Evolutionary conservation across 2,113 vertebrate species (phyloP).

Genomic region (Cyprinus carpio): DNA sequence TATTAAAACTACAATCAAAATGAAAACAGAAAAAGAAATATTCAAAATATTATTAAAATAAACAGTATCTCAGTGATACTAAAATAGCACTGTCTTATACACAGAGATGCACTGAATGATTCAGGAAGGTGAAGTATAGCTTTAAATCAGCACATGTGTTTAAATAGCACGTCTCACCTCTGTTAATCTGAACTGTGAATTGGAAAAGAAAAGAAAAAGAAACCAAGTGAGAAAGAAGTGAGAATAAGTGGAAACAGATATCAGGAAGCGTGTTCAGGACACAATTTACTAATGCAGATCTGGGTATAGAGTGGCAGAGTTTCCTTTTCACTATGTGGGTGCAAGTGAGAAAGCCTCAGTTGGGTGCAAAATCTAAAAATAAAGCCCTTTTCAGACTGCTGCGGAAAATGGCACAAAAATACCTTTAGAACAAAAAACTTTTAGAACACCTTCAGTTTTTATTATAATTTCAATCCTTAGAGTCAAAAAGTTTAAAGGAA

Average conservation of each 20-base stretch:
- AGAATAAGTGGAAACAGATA: background rate
- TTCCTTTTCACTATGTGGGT: conserved; percentile 4
- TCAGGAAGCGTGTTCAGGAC: background rate
- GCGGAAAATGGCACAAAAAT: background rate
- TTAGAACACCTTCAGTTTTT: background rate
- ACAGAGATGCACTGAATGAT: background rate
- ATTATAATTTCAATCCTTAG: background rate
- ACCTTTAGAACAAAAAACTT: background rate
- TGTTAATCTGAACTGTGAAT: conserved; percentile 18
- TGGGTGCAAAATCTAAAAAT: conserved; percentile 8
- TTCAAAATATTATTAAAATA: background rate
- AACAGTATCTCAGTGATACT: background rate
- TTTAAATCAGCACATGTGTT: background rate
- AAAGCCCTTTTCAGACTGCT: background rate
- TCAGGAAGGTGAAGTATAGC: background rate
- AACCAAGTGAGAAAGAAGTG: background rate
- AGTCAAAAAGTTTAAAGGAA: background rate
- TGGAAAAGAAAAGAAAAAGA: background rate
- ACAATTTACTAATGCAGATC: background rate
- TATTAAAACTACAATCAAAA: background rate
- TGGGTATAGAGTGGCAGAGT: background rate
- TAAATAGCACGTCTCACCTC: background rate
- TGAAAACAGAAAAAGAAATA: too few relatives aligned
- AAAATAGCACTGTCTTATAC: background rate
- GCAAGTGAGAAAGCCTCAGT: background rate